Evolutionary conservation across 2,113 vertebrate genomes (phyloP), one percentile per base, ranked within the genome.

Genomic region (Saimiri boliviensis): DNA sequence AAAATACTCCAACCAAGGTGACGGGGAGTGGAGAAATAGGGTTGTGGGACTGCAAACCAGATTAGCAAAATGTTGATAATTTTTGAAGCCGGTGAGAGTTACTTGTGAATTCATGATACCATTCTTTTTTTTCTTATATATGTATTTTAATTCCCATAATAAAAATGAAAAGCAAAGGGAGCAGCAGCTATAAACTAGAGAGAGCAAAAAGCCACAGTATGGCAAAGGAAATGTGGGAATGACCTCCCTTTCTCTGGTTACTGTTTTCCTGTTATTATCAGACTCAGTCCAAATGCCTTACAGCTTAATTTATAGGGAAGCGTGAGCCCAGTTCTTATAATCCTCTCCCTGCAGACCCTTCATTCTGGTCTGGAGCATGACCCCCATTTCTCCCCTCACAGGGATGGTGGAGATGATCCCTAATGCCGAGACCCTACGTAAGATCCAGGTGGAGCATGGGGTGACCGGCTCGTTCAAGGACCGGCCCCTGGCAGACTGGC

Each of bases 371-470:
- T 5, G 47, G 45, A 93, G 77, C 42, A 3, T 92, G 76, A 96
- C n/a, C 74, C 35, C 2, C 0, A 17, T 63, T 17, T 83, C 77
- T 89, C 0, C 13, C 6, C 79, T 68, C n/a, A n/a, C 97, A 99
- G 99, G 99, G 30, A 99, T 99, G 99, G 99, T 99, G 95, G 99
- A 99, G 98, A 99, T 99, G 99, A 99, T 99, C 96, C 99, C 99
- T 93, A 99, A 99, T 0, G 99, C 99, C 0, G 99, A 99, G 98
- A 99, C 99, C 7, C 98, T 99, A 92, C 99, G 99, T 91, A 99
- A 99, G 98, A 99, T 99, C 98, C 99, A 99, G 98, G 99, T 99
- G 98, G 99, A 99, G 85, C 99, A 99, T 0, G 99, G 99, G 0
- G 99, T 99, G 96, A 99, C 99, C 0, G 99, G 99, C 0, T 99